Base-by-base conservation (phyloP, 92 coral and sea anemone genomes). In the Montipora capitata region DNA sequence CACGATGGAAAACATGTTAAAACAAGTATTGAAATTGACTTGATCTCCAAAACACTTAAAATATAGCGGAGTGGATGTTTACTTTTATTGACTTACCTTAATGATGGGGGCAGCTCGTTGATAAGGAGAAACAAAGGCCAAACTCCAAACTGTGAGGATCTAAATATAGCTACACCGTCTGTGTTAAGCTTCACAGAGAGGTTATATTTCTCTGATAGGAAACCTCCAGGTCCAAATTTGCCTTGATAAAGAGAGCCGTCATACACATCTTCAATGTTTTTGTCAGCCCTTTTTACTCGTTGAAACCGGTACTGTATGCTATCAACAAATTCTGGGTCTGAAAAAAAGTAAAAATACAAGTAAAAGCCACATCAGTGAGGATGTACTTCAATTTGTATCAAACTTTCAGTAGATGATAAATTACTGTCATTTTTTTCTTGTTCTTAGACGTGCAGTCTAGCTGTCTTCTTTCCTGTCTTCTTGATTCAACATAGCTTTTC, bases 131-230 rank as follows among this genome's bases (percentile, higher is more conserved):
- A 92, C 7, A 87, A 77, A 3, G 94, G 94, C 92, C 94, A 92
- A 41, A 92, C 89, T 39, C 86, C 76, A 78, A 92, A 88, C 15
- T 87, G 89, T 43, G 94, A 92, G 12, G 94, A 92, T 15, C 65
- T 70, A 56, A 92, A 92, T 12, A 92, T 57, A 8, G 92, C 88
- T 12, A 87, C 92, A 58, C 86, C 94, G 72, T 87, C 92, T 4
- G 92, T 91, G 77, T 92, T 92, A 2, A 92, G 80, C 85, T 92
- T 92, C 9, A 92, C 79, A 4, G 94, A 92, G 61, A 92, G 20
- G 75, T 92, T 91, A 42, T 58, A 71, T 18, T 76, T 81, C 41
- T 87, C 51, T 11, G 80, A 68, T 20, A 92, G 77, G 44, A 92
- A 82, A 61, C 94, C 94, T 41, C 77, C 91, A 49, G 88, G 82